Conservation (phyloP, 2,888 invertebrate genomes). For the Morinoia aosen region DNA sequence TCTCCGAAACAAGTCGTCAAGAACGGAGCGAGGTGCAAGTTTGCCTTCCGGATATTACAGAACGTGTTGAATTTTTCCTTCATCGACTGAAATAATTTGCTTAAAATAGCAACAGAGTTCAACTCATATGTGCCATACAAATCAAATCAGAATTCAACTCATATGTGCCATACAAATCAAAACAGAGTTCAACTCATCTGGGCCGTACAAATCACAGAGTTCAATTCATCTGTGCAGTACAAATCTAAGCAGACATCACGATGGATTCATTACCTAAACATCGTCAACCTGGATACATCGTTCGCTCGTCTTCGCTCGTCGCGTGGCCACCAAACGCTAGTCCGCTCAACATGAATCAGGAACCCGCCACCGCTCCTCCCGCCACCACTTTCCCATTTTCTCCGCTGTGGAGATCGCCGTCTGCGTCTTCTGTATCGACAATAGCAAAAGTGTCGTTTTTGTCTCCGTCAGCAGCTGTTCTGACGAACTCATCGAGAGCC, state of each 20-base stretch:
- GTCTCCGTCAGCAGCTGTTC: not conserved
- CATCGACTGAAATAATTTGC: not conserved
- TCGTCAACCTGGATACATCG: not conserved
- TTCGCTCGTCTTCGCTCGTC: not conserved
- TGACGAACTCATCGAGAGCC: not conserved
- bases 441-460: not conserved
- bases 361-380: not conserved
- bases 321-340: not conserved
- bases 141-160: not conserved
- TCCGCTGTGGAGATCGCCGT: not conserved
- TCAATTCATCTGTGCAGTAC: too few species aligned
- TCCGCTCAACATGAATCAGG: not conserved
- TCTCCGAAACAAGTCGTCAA: not conserved
- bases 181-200: not conserved
- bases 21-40: not conserved
- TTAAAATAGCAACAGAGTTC: not conserved
- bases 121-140: too few species aligned
- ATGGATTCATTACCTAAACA: not conserved
- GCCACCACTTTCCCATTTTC: not conserved
- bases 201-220: not conserved
- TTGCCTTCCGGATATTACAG: not conserved
- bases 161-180: not conserved
- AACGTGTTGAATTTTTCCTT: not conserved
- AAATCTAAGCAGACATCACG: not conserved
- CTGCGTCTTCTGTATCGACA: not conserved